Evolutionary conservation across 2,888 invertebrate species (phyloP).

Genomic region (Polydrusus pterygomalis): DNA sequence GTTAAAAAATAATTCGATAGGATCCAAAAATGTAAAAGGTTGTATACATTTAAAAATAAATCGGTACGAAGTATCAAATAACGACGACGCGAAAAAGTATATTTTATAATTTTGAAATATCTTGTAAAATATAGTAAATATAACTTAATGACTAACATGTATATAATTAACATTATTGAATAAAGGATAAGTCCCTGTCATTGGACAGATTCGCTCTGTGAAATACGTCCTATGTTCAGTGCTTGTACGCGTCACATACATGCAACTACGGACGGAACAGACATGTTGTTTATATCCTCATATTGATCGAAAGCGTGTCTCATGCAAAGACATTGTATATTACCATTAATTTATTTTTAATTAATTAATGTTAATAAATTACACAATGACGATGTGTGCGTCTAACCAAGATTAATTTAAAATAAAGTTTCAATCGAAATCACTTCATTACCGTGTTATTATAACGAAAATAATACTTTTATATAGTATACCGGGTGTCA

Average conservation of each 20-base stretch:
- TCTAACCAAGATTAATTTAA: not conserved
- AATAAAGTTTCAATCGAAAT: not conserved
- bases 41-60: too few species aligned
- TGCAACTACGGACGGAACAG: conserved; percentile 31
- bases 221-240: conserved; percentile 20
- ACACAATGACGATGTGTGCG: conserved; percentile 8
- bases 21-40: too few species aligned
- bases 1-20: too few species aligned
- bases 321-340: conserved; percentile 32
- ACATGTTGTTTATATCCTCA: conserved; percentile 42
- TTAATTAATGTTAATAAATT: too few species aligned
- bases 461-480: too few species aligned
- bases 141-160: not conserved
- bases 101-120: too few species aligned
- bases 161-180: not conserved
- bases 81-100: too few species aligned
- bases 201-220: conserved; percentile 8
- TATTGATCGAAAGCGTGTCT: conserved; percentile 35
- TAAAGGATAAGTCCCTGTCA: conserved; percentile 20
- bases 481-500: too few species aligned
- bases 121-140: too few species aligned
- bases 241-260: conserved; percentile 37
- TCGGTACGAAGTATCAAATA: too few species aligned
- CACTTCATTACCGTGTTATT: too few species aligned
- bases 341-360: conserved; percentile 39